Percentiles rank a stretch among this genome's conserved stretches.
Conservation (phyloP, 2,888 invertebrate genomes). For the Horisme vitalbata region DNA sequence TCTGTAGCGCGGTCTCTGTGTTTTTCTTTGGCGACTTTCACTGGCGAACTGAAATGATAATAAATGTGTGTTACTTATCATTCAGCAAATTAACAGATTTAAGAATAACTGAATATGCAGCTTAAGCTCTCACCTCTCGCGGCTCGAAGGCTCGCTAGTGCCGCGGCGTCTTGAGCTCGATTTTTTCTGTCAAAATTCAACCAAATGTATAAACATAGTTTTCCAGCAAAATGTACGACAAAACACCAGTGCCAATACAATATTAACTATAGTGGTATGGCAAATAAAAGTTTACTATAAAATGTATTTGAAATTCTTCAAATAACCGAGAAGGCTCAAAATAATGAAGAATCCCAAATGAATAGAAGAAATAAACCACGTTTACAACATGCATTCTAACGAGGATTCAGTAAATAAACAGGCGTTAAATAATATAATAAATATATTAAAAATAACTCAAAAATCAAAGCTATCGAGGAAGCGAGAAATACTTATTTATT, state of each 20-base stretch:
- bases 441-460: slow-evolving; percentile 46
- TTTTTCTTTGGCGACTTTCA: slow-evolving; percentile 60
- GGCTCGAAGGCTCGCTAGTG: slow-evolving; percentile 64
- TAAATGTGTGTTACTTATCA: not conserved
- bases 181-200: slow-evolving; percentile 75
- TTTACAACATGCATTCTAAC: slow-evolving; percentile 70
- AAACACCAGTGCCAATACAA: slow-evolving; percentile 82
- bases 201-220: slow-evolving; percentile 46
- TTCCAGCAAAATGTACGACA: slow-evolving; percentile 37
- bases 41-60: slow-evolving; percentile 61
- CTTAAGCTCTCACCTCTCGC: slow-evolving; percentile 56
- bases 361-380: slow-evolving; percentile 55
- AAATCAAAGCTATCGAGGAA: slow-evolving; percentile 71
- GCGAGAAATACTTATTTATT: slow-evolving; percentile 47
- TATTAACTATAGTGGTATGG: slow-evolving; percentile 78
- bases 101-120: not conserved
- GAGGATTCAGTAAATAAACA: slow-evolving; percentile 58
- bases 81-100: not conserved
- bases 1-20: slow-evolving; percentile 59
- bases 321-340: slow-evolving; percentile 27
- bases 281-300: slow-evolving; percentile 69
- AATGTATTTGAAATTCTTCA: slow-evolving; percentile 54
- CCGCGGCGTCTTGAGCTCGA: slow-evolving; percentile 68
- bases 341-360: slow-evolving; percentile 53
- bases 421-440: slow-evolving; percentile 57